Conservation (phyloP, 1,140 invertebrate genomes). For the Ruditapes philippinarum region DNA sequence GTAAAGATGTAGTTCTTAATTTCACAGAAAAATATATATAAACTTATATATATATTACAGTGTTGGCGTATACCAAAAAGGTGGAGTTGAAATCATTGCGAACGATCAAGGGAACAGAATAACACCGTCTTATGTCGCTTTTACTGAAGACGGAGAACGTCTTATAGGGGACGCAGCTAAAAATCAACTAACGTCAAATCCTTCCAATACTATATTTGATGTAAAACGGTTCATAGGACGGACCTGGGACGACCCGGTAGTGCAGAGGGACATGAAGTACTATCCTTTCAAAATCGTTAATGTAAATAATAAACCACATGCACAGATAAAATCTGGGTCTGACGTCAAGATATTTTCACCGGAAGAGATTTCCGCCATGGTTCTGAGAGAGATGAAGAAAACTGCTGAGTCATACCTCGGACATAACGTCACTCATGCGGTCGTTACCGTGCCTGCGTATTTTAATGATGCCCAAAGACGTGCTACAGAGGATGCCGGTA, state of each 20-base stretch:
- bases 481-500: constrained; percentile 95
- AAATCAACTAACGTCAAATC: constrained; percentile 98
- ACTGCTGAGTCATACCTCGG: constrained; percentile 98
- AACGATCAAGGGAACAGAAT: constrained; percentile 99
- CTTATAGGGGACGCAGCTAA: constrained; percentile 99
- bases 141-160: constrained; percentile 97
- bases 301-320: constrained; percentile 94
- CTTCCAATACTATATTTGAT: constrained; percentile 98
- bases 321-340: constrained; percentile 89
- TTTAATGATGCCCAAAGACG: constrained; percentile 99
- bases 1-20: too few species aligned
- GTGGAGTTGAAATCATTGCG: constrained; percentile 99
- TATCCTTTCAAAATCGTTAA: constrained; percentile 96
- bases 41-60: too few species aligned
- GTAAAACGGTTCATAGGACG: constrained; percentile 98
- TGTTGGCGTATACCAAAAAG: constrained; percentile 99
- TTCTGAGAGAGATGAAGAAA: constrained; percentile 99
- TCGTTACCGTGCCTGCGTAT: constrained; percentile 99
- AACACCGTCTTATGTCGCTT: constrained; percentile 98
- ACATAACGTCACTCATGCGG: constrained; percentile 97
- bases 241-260: constrained; percentile 95
- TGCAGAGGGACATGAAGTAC: constrained; percentile 97
- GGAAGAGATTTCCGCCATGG: constrained; percentile 99
- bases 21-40: too few species aligned
- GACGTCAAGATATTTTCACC: constrained; percentile 96